These are phyloP conservation scores for Peromyscus eremicus DNA, from an alignment of 2,797 vertebrate species.

Conservation along the genomic window DNA sequence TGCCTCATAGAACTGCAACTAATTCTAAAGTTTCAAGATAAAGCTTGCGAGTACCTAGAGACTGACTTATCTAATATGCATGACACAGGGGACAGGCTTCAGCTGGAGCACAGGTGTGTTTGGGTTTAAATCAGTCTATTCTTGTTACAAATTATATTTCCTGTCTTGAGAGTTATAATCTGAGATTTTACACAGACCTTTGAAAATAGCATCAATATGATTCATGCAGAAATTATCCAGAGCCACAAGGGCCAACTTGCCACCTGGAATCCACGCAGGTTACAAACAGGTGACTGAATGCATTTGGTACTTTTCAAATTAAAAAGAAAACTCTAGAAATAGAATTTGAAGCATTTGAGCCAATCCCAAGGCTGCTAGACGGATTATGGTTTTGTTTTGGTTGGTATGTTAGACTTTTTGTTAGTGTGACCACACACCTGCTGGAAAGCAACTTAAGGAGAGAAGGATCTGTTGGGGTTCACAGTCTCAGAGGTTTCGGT, in stretches of 20 bases:
- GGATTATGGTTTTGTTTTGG: not conserved
- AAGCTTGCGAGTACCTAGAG: not conserved
- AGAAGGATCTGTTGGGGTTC: not conserved
- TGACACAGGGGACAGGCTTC: not conserved
- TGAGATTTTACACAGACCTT: slow-evolving; percentile 47
- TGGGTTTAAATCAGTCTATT: slow-evolving; percentile 56
- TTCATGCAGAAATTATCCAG: slow-evolving; percentile 43
- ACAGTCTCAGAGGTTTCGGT: not conserved
- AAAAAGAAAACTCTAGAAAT: slow-evolving; percentile 54
- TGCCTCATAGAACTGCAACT: slow-evolving; percentile 24
- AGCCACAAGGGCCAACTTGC: slow-evolving; percentile 34
- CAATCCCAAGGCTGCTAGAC: not conserved
- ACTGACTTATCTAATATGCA: not conserved
- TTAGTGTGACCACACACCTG: not conserved
- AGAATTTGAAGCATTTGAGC: not conserved
- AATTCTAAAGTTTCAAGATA: not conserved
- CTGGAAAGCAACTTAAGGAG: not conserved
- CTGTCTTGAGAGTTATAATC: slow-evolving; percentile 53
- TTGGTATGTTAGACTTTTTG: not conserved
- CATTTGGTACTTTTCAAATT: slow-evolving; percentile 16
- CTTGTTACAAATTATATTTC: slow-evolving; percentile 54
- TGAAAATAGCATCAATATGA: slow-evolving; percentile 41
- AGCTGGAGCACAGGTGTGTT: slow-evolving; percentile 63
- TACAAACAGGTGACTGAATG: not conserved
- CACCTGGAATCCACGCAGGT: not conserved